Percentiles rank a stretch among this genome's conserved stretches.
Conservation (phyloP, 2,888 invertebrate species). For the Rhamphomyia laevipes region DNA sequence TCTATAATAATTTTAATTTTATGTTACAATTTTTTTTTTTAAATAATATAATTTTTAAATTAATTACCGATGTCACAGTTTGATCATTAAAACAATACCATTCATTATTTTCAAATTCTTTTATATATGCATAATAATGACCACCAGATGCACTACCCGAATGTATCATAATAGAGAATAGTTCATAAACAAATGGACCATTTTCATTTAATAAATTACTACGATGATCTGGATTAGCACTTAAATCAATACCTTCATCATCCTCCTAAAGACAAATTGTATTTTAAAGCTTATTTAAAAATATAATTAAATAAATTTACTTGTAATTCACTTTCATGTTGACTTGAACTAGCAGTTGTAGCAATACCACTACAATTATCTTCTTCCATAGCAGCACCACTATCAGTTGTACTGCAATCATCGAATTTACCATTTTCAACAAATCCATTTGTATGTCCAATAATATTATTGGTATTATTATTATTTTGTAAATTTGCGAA, state of each 20-base stretch:
- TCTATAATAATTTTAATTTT: constrained; percentile 37
- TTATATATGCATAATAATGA: constrained; percentile 85
- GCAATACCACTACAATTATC: constrained; percentile 41
- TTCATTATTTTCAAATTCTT: constrained; percentile 58
- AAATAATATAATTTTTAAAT: too few species aligned
- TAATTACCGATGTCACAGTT: constrained; percentile 53
- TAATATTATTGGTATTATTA: constrained; percentile 19
- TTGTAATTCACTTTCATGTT: constrained; percentile 33
- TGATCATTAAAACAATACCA: constrained; percentile 90
- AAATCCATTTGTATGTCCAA: constrained; percentile 21
- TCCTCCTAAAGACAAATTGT: constrained; percentile 43
- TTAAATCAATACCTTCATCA: constrained; percentile 58
- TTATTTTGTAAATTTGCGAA: constrained; percentile 15
- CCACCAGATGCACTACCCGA: constrained; percentile 83
- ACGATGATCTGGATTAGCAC: constrained; percentile 37
- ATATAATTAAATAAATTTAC: constrained; percentile 2
- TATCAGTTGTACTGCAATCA: constrained; percentile 57
- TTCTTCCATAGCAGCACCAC: constrained; percentile 55
- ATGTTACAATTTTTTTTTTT: neutral
- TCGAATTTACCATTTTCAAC: constrained; percentile 43
- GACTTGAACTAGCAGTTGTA: constrained; percentile 33
- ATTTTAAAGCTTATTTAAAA: neutral
- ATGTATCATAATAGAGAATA: constrained; percentile 87
- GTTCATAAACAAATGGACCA: constrained; percentile 69
- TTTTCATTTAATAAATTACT: constrained; percentile 27